Evolutionary conservation across 2,888 invertebrate species (phyloP), one percentile per base, ranked within the genome.

Genomic region (Rhamnusium bicolor): DNA sequence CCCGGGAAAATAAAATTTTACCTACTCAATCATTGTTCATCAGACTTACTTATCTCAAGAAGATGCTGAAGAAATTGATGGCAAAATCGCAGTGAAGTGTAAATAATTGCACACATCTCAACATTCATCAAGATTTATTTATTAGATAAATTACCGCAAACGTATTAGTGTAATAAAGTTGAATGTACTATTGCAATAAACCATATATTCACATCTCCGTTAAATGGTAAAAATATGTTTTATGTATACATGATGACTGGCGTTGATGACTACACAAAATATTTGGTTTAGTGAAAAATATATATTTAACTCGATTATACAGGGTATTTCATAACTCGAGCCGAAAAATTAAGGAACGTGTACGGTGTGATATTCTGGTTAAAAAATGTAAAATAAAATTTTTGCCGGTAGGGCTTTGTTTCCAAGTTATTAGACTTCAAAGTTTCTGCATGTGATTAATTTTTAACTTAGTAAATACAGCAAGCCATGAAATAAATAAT

Each of bases 11-110:
- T 40, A 40, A n/a, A 40, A 40, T n/a, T 40, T 5, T 40, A n/a
- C 10, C n/a, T 40, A 12, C n/a, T 40, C n/a, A 40, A 40, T 40
- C 40, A 40, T 40, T n/a, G 40, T 40, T 40, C 40, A 40, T 40
- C 40, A 1, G 40, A n/a, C 1, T 40, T n/a, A 40, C 40, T 40
- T 53, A 29, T 8, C 40, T 54, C 10, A 24, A 47, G 53, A 40
- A 54, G 54, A 56, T 51, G 63, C 53, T 46, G 54, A 18, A 40
- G 46, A 70, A 56, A 70, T 70, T 63, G 70, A 40, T 62, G 46
- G 69, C 32, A 60, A 63, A 70, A 70, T 54, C 49, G 70, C 54
- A 56, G 56, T 40, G n/a, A 18, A 69, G 53, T 53, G 54, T 54
- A 53, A 63, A 46, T 54, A 70, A 70, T 70, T 24, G 40, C 49